These are phyloP conservation scores for Aotus griseimembra DNA, from an alignment of 2,797 vertebrate genomes.

Conservation along the genomic window DNA sequence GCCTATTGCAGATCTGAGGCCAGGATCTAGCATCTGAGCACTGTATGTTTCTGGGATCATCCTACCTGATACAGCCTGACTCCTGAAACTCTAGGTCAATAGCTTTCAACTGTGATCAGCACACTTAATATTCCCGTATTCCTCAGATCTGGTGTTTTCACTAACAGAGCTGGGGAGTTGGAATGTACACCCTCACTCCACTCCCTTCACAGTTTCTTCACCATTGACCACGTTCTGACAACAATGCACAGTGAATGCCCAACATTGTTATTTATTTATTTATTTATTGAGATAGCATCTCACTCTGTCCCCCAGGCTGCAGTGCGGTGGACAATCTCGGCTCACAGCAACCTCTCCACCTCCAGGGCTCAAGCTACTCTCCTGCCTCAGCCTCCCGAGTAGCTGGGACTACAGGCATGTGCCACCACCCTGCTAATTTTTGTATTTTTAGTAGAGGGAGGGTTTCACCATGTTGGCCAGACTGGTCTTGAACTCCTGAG, in stretches of 20 bases:
- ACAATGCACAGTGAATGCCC: no score
- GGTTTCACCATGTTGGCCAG: not conserved
- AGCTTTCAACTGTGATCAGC: not conserved
- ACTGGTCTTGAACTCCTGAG: not conserved
- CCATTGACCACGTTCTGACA: not conserved
- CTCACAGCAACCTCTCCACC: not conserved
- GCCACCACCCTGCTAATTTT: not conserved
- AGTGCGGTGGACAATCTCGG: not conserved
- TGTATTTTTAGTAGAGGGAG: not conserved
- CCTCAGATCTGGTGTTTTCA: not conserved
- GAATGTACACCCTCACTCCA: accelerated
- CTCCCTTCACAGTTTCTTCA: not conserved
- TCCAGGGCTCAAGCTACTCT: not conserved
- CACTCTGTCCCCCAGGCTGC: not conserved
- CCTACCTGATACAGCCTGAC: no score
- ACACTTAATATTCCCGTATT: not conserved
- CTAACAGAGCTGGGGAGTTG: accelerated
- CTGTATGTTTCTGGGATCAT: accelerated
- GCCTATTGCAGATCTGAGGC: not conserved
- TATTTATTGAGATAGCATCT: not conserved
- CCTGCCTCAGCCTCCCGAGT: not conserved
- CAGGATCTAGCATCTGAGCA: accelerated
- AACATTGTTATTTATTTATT: no score
- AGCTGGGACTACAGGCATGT: not conserved
- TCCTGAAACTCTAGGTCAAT: not conserved